Conservation (phyloP, 2,797 vertebrate genomes). For the Apogon hyalosoma region DNA sequence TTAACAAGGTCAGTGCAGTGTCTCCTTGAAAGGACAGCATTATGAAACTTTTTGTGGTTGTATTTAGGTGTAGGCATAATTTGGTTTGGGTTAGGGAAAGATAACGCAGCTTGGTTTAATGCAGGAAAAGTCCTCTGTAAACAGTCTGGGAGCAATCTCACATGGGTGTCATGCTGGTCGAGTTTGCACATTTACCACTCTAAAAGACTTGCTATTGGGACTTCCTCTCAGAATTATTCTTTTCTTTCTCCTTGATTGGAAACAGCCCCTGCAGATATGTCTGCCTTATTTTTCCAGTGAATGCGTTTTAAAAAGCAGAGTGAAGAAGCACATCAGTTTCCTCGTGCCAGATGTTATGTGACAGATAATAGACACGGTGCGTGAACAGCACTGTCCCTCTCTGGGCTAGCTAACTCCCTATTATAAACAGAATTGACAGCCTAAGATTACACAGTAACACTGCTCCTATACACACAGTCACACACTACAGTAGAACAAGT, state of each 20-base stretch:
- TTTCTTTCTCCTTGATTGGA: constrained; percentile 67
- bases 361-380: constrained; percentile 80
- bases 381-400: constrained; percentile 65
- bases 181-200: constrained; percentile 37
- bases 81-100: too few relatives aligned
- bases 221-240: constrained; percentile 44
- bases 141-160: constrained; percentile 19
- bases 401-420: constrained; percentile 56
- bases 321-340: constrained; percentile 69
- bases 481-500: not conserved
- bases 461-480: constrained; percentile 33
- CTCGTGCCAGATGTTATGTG: constrained; percentile 79
- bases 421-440: constrained; percentile 77
- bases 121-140: not conserved
- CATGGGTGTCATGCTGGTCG: constrained; percentile 39
- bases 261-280: constrained; percentile 69
- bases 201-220: constrained; percentile 51
- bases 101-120: too few relatives aligned
- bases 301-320: constrained; percentile 73
- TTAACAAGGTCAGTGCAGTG: too few relatives aligned
- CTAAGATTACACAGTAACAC: constrained; percentile 64
- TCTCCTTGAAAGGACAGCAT: too few relatives aligned
- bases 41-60: too few relatives aligned
- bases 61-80: too few relatives aligned
- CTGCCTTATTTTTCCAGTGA: constrained; percentile 64